Conservation (phyloP, 2,113 vertebrate species). For the Sprattus sprattus region DNA sequence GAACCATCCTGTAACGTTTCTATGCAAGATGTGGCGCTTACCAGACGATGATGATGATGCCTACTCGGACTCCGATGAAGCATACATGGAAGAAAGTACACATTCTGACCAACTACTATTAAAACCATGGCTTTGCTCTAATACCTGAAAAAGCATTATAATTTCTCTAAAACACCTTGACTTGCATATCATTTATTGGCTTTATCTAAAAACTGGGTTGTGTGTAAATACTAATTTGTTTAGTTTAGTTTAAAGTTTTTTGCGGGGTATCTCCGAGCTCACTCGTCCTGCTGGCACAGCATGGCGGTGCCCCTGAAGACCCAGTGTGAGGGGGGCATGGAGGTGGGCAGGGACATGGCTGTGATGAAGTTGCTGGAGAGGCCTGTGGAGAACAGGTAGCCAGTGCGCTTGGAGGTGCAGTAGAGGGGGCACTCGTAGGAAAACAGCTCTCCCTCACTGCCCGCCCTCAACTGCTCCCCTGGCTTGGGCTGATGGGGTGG, state of each 20-base stretch:
- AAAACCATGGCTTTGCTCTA: neutral
- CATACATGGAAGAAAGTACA: neutral
- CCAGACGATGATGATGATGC: neutral
- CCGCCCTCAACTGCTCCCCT: neutral
- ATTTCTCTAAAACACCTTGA: neutral
- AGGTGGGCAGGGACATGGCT: constrained; percentile 16
- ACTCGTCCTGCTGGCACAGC: constrained; percentile 15
- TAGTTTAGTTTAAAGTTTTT: too few species aligned
- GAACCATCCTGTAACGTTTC: neutral
- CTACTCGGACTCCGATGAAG: neutral
- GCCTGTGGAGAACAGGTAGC: neutral
- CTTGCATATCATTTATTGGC: neutral
- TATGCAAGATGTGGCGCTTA: neutral
- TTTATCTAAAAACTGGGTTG: neutral
- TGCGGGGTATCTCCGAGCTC: neutral
- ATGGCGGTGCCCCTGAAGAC: constrained; percentile 22
- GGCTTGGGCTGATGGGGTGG: neutral
- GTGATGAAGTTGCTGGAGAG: constrained; percentile 24
- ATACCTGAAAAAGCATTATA: neutral
- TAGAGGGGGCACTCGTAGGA: constrained; percentile 16
- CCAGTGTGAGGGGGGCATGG: neutral
- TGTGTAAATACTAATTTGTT: too few species aligned
- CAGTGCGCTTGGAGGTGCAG: neutral
- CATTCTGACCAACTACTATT: neutral
- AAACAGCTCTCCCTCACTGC: neutral